Conservation (phyloP, 2,113 vertebrate species). For the Lethenteron camtschaticum region DNA sequence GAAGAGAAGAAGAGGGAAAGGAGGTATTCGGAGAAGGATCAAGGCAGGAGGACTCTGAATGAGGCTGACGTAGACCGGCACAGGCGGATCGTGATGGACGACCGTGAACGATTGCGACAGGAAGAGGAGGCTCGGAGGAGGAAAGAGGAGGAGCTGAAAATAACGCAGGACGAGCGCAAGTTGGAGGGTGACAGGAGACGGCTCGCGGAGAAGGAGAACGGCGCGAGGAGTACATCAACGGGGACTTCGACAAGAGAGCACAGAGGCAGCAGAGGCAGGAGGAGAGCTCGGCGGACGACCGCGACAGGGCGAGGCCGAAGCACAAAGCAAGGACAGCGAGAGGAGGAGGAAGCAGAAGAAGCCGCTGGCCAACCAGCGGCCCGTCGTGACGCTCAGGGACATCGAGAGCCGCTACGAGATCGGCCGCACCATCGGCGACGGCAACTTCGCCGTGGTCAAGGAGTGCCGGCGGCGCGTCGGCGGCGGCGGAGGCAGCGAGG, state of each 20-base stretch:
- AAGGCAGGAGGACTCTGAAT: constrained; percentile 3
- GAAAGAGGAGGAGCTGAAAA: too few species aligned
- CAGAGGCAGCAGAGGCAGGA: not conserved
- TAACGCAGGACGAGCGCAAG: too few species aligned
- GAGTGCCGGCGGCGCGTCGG: constrained; percentile 33
- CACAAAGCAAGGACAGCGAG: constrained; percentile 2
- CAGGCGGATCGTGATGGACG: not conserved
- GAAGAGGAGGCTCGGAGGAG: too few species aligned
- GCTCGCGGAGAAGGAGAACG: too few species aligned
- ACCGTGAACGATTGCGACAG: not conserved
- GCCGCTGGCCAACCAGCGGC: not conserved
- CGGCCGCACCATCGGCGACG: constrained; percentile 58
- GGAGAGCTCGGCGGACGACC: not conserved
- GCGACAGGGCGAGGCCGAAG: not conserved
- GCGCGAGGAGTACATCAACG: too few species aligned
- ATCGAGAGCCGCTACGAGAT: constrained; percentile 42
- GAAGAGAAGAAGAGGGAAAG: not conserved
- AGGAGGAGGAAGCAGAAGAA: not conserved
- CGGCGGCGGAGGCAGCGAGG: not conserved
- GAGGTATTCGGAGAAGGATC: not conserved
- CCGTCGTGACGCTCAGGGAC: not conserved
- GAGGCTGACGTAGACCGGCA: not conserved
- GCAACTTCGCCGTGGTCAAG: constrained; percentile 75
- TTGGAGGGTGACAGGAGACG: too few species aligned
- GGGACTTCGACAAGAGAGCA: too few species aligned